Base-by-base conservation (phyloP, 2,888 invertebrate species). In the Mystacides longicornis region DNA sequence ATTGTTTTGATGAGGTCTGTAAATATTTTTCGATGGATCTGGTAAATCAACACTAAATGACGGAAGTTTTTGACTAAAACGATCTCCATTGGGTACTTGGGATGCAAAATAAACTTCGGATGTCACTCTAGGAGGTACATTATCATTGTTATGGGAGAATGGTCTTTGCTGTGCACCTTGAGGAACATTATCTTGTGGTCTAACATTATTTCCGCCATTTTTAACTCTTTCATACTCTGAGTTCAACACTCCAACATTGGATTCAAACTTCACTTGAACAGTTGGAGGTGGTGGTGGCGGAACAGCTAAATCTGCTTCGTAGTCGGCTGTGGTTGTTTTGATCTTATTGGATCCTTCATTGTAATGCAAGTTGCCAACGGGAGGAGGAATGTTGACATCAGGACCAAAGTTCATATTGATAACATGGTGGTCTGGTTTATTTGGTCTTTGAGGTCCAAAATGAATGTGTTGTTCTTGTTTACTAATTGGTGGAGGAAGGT, bases 91-190 rank as follows among this genome's bases (percentile, higher is more conserved):
- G 49, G 73, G 70, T 52, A 70, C 65, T 64, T 76, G 75, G 33
- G 76, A 69, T 49, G 77, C 77, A 60, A 72, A 77, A 61, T 77
- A 77, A 55, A 77, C 71, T 65, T 77, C 77, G 21, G 77, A 77
- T 7, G 77, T 77, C 14, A 77, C 71, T 67, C 75, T 77, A 3
- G 74, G 73, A 16, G 74, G 74, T 27, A 65, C 53, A 57, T 71
- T 69, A 49, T 73, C 71, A 51, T 65, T 62, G 22, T 14, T 62
- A 64, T 50, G 55, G 11, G 37, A 23, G 21, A 43, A 33, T 14
- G 49, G 49, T 51, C 47, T 61, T 49, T 49, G 68, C 2, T 75
- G 70, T 46, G 74, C 65, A n/a, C 74, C 65, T 61, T 72, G 73
- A 23, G 75, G 71, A 64, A 74, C 75, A 71, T 73, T 74, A 50